A percentile compares a stretch with the other conserved stretches of the same genome.
These are phyloP conservation scores for Odobenus rosmarus DNA, from an alignment of 2,113 vertebrate species.

Conservation along the genomic window DNA sequence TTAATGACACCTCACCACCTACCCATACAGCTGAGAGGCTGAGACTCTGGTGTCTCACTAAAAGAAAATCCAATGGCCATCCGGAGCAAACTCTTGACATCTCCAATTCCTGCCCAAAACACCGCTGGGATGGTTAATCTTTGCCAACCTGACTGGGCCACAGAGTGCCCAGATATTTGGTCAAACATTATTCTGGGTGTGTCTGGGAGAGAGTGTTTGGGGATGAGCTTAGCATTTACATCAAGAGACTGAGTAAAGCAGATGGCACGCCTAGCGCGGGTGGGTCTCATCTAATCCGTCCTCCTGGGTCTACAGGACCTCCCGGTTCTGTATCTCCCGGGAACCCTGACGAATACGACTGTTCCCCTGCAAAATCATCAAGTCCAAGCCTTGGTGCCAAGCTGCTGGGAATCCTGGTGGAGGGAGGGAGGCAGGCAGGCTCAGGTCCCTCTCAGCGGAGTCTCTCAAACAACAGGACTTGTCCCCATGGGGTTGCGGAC, in stretches of 20 bases:
- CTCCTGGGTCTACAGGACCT: not conserved
- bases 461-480: not conserved
- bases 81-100: not conserved
- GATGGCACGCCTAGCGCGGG: too few relatives aligned
- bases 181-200: not conserved
- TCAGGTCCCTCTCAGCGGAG: not conserved
- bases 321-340: not conserved
- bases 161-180: not conserved
- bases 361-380: not conserved
- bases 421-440: not conserved
- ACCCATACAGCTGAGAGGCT: not conserved
- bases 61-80: not conserved
- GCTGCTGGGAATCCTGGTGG: not conserved
- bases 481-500: accelerated
- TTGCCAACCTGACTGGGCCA: not conserved
- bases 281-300: not conserved
- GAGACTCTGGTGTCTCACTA: not conserved
- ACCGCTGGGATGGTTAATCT: not conserved
- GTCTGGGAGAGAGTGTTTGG: not conserved
- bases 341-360: not conserved
- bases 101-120: not conserved
- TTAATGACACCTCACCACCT: not conserved
- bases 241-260: not conserved
- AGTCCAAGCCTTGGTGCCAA: not conserved
- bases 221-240: not conserved